Conservation (phyloP, 2,797 vertebrate species). For the Rhinogobio ventralis region DNA sequence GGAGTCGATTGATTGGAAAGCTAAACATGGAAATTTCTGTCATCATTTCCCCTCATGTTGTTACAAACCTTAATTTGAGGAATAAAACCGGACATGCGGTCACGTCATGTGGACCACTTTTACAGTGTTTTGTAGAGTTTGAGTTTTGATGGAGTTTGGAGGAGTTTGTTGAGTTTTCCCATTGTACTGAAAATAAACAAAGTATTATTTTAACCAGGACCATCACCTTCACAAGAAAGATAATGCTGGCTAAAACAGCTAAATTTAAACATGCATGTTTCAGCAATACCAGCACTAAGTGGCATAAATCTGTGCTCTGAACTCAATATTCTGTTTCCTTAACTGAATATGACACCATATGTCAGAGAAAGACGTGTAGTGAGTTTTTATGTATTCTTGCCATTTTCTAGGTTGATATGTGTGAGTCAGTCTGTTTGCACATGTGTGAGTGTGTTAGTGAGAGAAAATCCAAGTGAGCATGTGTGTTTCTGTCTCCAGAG, state of each 20-base stretch:
- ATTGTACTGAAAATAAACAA: neutral
- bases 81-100: neutral
- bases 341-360: constrained; percentile 43
- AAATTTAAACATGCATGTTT: neutral
- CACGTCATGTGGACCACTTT: neutral
- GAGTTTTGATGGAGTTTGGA: too few species aligned
- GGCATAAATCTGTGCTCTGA: neutral
- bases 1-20: neutral
- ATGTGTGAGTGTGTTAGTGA: constrained; percentile 15
- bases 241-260: neutral
- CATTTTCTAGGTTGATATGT: constrained; percentile 55
- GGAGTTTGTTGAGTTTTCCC: neutral
- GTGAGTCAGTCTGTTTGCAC: constrained; percentile 30
- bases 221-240: neutral
- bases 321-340: constrained; percentile 25
- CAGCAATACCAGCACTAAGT: neutral
- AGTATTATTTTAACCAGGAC: neutral
- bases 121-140: neutral
- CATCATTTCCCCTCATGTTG: neutral
- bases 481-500: constrained; percentile 53
- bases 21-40: neutral
- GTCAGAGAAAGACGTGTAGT: constrained; percentile 6
- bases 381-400: neutral
- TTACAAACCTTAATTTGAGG: neutral
- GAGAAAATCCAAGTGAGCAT: constrained; percentile 29